These are phyloP conservation scores for Eupsilia transversa DNA, from an alignment of 2,888 invertebrate genomes.

Conservation along the genomic window DNA sequence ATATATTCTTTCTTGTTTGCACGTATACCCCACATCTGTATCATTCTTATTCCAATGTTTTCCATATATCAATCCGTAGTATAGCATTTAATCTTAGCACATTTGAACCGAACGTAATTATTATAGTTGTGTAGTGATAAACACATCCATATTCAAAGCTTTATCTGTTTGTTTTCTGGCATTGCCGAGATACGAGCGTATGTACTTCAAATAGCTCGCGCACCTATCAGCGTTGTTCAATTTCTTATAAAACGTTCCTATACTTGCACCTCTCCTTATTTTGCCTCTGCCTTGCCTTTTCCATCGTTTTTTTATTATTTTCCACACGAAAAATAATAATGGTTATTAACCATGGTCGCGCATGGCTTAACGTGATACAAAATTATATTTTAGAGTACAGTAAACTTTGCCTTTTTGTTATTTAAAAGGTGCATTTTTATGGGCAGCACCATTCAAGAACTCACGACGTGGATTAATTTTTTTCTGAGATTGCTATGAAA, in stretches of 20 bases:
- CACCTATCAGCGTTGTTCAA: conserved; percentile 73
- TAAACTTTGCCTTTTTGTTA: conserved; percentile 74
- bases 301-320: conserved; percentile 76
- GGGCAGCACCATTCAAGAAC: conserved; percentile 89
- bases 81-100: conserved; percentile 76
- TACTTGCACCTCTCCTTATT: conserved; percentile 87
- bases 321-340: conserved; percentile 75
- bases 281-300: conserved; percentile 86
- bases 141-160: conserved; percentile 83
- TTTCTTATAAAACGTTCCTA: conserved; percentile 74
- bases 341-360: conserved; percentile 86
- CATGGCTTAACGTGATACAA: conserved; percentile 83
- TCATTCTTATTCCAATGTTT: conserved; percentile 69
- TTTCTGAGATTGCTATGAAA: conserved; percentile 71
- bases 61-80: conserved; percentile 74
- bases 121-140: conserved; percentile 73
- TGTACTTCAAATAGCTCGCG: conserved; percentile 77
- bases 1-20: conserved; percentile 73
- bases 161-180: conserved; percentile 91
- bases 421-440: conserved; percentile 80
- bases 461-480: conserved; percentile 83
- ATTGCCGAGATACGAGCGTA: conserved; percentile 86
- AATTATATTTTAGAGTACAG: conserved; percentile 72
- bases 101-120: conserved; percentile 70
- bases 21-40: conserved; percentile 72